These are phyloP conservation scores for Drosophila anomelani DNA, from an alignment of 2,888 invertebrate genomes.

Conservation along the genomic window DNA sequence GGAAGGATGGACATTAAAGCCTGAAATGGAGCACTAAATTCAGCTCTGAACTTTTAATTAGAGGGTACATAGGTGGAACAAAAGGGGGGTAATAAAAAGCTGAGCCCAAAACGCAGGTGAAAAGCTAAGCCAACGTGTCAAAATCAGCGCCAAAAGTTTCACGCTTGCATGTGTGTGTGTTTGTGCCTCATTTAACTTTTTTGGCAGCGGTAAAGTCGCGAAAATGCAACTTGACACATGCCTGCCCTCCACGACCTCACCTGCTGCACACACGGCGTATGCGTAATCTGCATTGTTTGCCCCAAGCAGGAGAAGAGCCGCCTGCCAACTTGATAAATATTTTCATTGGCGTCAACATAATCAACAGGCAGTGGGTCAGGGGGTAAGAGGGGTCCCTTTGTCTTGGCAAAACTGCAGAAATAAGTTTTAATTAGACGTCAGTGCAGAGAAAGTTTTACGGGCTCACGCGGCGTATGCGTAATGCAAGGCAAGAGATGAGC, in stretches of 20 bases:
- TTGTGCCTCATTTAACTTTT: slow-evolving; percentile 65
- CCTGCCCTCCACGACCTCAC: neutral
- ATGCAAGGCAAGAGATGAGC: slow-evolving; percentile 37
- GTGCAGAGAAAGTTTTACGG: slow-evolving; percentile 48
- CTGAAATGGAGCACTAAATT: slow-evolving; percentile 43
- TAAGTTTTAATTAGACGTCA: slow-evolving; percentile 70
- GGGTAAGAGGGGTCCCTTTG: slow-evolving; percentile 33
- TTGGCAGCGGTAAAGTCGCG: slow-evolving; percentile 31
- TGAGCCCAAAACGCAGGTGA: slow-evolving; percentile 10
- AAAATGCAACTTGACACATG: slow-evolving; percentile 60
- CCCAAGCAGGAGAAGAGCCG: slow-evolving; percentile 8
- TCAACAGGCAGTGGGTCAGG: slow-evolving; percentile 25
- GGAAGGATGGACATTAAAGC: slow-evolving; percentile 38
- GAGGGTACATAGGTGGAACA: neutral
- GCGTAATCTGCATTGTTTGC: slow-evolving; percentile 53
- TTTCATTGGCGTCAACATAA: slow-evolving; percentile 61
- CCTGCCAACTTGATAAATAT: slow-evolving; percentile 59
- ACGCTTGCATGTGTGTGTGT: neutral
- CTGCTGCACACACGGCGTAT: slow-evolving; percentile 41
- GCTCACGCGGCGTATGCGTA: slow-evolving; percentile 60
- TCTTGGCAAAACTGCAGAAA: slow-evolving; percentile 55
- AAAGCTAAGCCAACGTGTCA: slow-evolving; percentile 50
- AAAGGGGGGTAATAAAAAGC: neutral
- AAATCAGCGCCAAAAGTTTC: slow-evolving; percentile 64
- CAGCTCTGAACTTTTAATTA: slow-evolving; percentile 70